Base-by-base conservation (phyloP, 1,140 invertebrate genomes). In the Drosophila prosaltans region DNA sequence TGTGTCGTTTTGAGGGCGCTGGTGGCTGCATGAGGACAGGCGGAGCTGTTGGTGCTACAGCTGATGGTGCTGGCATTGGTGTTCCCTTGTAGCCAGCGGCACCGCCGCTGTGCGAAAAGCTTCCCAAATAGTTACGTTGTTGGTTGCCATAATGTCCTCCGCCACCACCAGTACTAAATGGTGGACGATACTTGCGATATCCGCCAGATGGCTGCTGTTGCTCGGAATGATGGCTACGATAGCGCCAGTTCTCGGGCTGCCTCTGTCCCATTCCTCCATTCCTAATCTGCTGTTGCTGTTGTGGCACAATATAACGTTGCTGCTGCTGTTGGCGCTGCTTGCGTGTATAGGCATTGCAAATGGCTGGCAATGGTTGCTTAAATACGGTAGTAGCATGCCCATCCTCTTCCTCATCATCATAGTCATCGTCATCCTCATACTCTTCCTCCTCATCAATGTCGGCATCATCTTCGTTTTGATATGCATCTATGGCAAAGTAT, bases 71-170 rank as follows among this genome's bases (percentile, higher is more conserved):
- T 28, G 76, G 28, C 28, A 30, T 30, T 30, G 28, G 81, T 63
- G 80, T 61, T 30, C 72, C 69, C 68, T 85, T 81, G 39, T 80
- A 76, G 45, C 80, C 79, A 78, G 72, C 80, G 68, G 72, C 81
- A 45, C 79, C 76, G 71, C 81, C 81, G 65, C 72, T 73, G 65
- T 91, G 80, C 59, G 86, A 88, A 55, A 90, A 90, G 67, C 86
- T 91, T 51, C 88, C 88, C 80, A 91, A 70, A 64, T 91, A 91
- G 63, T 91, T 91, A 62, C 89, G 89, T 63, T 91, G 89, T 65
- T 91, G 89, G 68, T 91, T 91, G 48, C 89, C 88, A 65, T 72
- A 77, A 43, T 90, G 81, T 1, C 80, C 80, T n/a, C 83, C 80
- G 8, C 80, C 78, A 9, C 81, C 90, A 9, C 83, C 88, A 21